Evolutionary conservation across 2,888 invertebrate genomes (phyloP), one percentile per base, ranked within the genome.

Genomic region (Ormyrus thymus): DNA sequence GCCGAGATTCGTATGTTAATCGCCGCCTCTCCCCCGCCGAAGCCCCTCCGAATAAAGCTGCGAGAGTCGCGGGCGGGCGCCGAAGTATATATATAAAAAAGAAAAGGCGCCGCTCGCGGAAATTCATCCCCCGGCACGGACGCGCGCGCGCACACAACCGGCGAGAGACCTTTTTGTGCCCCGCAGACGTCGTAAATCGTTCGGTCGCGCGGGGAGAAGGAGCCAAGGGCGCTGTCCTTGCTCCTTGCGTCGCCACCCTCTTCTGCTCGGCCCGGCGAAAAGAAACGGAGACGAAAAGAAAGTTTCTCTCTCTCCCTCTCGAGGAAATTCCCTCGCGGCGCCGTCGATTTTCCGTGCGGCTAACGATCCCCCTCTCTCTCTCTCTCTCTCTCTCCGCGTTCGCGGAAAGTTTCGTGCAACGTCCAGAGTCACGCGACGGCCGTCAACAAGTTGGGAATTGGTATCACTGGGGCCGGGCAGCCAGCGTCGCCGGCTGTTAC

Each of bases 371-470:
- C n/a, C n/a, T n/a, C 29, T 29, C 29, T 29, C 29, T 29, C 29
- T 29, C 29, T 29, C 29, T 29, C 29, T 29, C 29, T 29, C 29
- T 29, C 29, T 29, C 29, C 29, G 3, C 45, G 43, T 74, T 80
- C 48, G 59, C 29, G 45, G 66, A 66, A 75, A 55, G 13, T 61
- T 46, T 69, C 78, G 64, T 66, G 73, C 72, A 48, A 3, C 29
- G 29, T 29, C 29, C 29, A 29, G 29, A 29, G 76, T 80, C 81
- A 81, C 81, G 82, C 83, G 76, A 83, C 48, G 53, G 2, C 51
- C 82, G 82, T 84, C 85, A 85, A 86, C 85, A 84, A 86, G 84
- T 85, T 83, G 84, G 76, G 85, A 85, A 85, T 85, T 83, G 80
- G 78, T 81, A 83, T 78, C 82, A 6, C n/a, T 7, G 9, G 6